Percentiles rank a stretch among this genome's conserved stretches.
Conservation (phyloP, 64 coral and sea anemone species). For the Orbicella faveolata region DNA sequence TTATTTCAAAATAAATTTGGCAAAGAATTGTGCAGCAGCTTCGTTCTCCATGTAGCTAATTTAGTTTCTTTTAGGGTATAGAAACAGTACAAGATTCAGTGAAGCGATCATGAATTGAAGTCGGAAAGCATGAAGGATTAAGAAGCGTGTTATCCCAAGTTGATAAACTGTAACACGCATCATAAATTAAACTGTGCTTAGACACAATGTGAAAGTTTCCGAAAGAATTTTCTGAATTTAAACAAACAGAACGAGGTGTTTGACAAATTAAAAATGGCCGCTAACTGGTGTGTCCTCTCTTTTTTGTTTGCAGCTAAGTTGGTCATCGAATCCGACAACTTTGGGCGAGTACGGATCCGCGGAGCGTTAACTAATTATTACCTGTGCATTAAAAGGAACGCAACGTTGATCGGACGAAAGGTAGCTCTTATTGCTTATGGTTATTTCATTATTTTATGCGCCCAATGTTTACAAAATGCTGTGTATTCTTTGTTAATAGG, state of each 20-base stretch:
- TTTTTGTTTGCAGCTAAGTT: constrained; percentile 75
- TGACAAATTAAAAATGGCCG: constrained; percentile 27
- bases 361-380: constrained; percentile 75
- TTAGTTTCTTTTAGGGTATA: neutral
- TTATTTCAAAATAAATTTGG: neutral
- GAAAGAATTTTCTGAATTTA: constrained; percentile 74
- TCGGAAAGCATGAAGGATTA: neutral
- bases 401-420: constrained; percentile 73
- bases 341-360: constrained; percentile 80
- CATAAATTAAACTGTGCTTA: constrained; percentile 72
- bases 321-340: constrained; percentile 91
- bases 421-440: constrained; percentile 62
- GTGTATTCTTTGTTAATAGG: constrained; percentile 67
- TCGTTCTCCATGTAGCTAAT: neutral
- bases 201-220: constrained; percentile 67
- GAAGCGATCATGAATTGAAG: neutral
- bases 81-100: neutral
- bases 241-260: constrained; percentile 52
- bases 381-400: constrained; percentile 81
- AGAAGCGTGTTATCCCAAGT: constrained; percentile 1
- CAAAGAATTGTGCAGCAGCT: neutral
- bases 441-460: constrained; percentile 89
- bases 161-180: constrained; percentile 32
- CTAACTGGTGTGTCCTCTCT: constrained; percentile 27
- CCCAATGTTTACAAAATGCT: constrained; percentile 77